These are phyloP conservation scores for Melikaiella ostensackeni DNA, from an alignment of 2,888 invertebrate genomes.

Conservation along the genomic window DNA sequence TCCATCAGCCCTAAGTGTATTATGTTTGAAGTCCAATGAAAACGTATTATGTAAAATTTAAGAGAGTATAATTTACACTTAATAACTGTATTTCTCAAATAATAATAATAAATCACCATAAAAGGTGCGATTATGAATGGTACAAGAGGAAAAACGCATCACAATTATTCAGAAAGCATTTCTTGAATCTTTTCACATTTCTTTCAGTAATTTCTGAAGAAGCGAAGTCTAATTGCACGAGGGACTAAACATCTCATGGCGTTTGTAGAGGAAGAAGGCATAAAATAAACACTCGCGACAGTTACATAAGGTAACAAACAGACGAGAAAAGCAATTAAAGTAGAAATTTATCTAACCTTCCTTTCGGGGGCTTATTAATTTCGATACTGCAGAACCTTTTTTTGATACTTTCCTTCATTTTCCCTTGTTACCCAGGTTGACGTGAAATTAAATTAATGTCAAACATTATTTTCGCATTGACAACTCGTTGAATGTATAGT, in stretches of 20 bases:
- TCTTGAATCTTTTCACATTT: background rate
- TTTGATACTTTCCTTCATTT: background rate
- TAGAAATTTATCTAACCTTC: background rate
- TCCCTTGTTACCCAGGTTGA: background rate
- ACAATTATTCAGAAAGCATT: slow-evolving; percentile 7
- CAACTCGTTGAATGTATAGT: background rate
- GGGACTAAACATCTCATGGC: background rate
- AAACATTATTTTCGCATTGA: background rate
- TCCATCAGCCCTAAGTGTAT: too few relatives aligned
- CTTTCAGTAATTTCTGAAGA: background rate
- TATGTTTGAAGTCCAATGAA: too few relatives aligned
- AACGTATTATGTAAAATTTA: too few relatives aligned
- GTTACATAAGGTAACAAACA: background rate
- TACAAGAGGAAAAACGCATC: background rate
- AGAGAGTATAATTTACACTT: too few relatives aligned
- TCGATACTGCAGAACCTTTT: background rate
- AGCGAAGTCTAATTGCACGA: slow-evolving; percentile 8
- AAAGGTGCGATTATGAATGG: background rate
- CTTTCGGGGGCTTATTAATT: background rate
- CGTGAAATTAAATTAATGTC: background rate
- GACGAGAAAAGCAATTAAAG: background rate
- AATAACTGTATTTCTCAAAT: too few relatives aligned
- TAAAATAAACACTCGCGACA: background rate
- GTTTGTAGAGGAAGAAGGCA: background rate
- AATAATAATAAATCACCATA: too few relatives aligned